Conservation (phyloP, 2,113 vertebrate species). For the Podocnemis expansa region DNA sequence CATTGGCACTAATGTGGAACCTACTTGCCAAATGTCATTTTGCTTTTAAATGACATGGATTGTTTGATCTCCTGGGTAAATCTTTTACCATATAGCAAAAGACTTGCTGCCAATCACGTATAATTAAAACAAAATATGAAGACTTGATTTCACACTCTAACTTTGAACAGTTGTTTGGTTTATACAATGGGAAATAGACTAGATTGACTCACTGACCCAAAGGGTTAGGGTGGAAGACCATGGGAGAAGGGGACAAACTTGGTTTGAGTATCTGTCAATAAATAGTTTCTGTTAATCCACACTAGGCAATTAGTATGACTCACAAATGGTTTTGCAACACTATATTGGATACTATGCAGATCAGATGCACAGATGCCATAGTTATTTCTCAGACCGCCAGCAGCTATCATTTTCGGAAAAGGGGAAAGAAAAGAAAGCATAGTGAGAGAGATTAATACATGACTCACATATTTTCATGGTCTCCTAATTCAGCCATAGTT, state of each 20-base stretch:
- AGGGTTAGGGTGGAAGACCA: accelerated
- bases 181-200: background rate
- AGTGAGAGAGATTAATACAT: background rate
- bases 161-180: background rate
- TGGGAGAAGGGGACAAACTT: background rate
- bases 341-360: background rate
- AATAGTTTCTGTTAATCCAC: background rate
- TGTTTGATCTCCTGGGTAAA: background rate
- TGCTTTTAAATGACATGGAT: background rate
- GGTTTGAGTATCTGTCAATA: background rate
- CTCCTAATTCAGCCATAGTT: background rate
- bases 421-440: background rate
- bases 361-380: background rate
- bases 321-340: background rate
- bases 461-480: background rate
- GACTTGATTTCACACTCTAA: background rate
- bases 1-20: conserved; percentile 5
- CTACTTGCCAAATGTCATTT: conserved; percentile 20
- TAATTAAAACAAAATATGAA: background rate
- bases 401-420: background rate
- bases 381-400: background rate
- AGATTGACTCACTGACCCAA: background rate
- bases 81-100: conserved; percentile 24
- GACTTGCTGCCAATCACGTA: background rate
- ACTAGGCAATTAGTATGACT: background rate